Base-by-base conservation (phyloP, 2,113 vertebrate species). In the Mormyrus lacerda region DNA sequence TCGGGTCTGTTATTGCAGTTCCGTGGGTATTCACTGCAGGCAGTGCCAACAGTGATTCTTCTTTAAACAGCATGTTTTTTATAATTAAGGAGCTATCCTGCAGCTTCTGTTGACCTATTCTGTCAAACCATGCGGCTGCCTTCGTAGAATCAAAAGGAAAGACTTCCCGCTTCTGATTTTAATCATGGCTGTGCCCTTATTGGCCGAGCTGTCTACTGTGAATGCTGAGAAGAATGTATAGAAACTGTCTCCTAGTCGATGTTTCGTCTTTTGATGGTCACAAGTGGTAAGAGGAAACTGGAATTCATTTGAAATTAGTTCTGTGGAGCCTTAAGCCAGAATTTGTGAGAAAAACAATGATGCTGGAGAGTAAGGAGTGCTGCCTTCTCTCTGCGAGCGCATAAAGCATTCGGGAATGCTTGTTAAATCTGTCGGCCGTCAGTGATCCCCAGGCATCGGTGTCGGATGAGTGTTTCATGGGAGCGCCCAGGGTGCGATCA, bases 121-220 rank as follows among this genome's bases (percentile, higher is more conserved):
- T 48, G 86, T 88, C 89, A 90, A 87, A 42, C 88, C 19, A 76
- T 92, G 88, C 50, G 89, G 24, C 87, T 87, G 90, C 90, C 92
- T 91, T 82, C 79, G 89, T 89, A 88, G 90, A 93, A 90, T 92
- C 91, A 93, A 92, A 69, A 94, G 92, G 88, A n/a, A 92, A 90
- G 51, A 82, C 82, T 87, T 90, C 91, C 86, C 58, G 87, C 87
- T 90, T 88, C 89, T 45, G 61, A 91, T 91, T 94, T 94, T 93
- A 94, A 92, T 93, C 91, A 90, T 55, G 73, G 76, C 50, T 42
- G 24, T 86, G 53, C 58, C 50, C 85, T 53, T 50, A 61, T 53
- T 50, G 27, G 45, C 15, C 4, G 11, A 87, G 58, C 35, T 50
- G 4, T 87, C 86, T 73, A 84, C 88, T 91, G 90, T 90, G 91